Evolutionary conservation across 2,797 vertebrate species (phyloP).

Genomic region (Sciurus carolinensis): DNA sequence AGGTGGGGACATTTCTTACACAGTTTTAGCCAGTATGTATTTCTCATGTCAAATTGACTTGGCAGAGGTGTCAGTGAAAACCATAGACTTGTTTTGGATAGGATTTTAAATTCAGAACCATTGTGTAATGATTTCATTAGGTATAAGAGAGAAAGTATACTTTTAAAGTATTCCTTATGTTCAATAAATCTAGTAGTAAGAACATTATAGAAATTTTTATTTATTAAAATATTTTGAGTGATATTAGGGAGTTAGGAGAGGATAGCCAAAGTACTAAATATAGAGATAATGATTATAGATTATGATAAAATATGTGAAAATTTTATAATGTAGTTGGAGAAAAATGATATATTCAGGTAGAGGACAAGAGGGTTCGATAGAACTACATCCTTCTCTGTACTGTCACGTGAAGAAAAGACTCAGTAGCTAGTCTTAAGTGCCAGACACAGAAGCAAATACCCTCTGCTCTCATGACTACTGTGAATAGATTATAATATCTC

Average conservation of each 20-base stretch:
- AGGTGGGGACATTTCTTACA: neutral
- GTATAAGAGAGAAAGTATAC: neutral
- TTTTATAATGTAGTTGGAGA: slow-evolving; percentile 23
- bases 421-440: slow-evolving; percentile 35
- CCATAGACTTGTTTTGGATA: neutral
- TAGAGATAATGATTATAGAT: neutral
- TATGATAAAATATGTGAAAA: neutral
- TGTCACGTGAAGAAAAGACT: neutral
- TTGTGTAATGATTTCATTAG: slow-evolving; percentile 10
- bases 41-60: slow-evolving; percentile 57
- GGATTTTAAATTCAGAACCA: slow-evolving; percentile 35
- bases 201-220: neutral
- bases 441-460: neutral
- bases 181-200: neutral
- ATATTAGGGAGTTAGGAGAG: slow-evolving; percentile 17
- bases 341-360: neutral
- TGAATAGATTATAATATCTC: neutral
- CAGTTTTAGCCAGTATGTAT: neutral
- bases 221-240: slow-evolving; percentile 61
- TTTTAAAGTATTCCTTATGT: neutral
- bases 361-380: slow-evolving; percentile 24
- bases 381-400: neutral
- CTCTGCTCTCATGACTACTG: neutral
- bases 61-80: slow-evolving; percentile 2
- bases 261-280: slow-evolving; percentile 4